phyloP scores from a whole-genome alignment of 2,797 vertebrate species.

The Tapirus indicus region DNA sequence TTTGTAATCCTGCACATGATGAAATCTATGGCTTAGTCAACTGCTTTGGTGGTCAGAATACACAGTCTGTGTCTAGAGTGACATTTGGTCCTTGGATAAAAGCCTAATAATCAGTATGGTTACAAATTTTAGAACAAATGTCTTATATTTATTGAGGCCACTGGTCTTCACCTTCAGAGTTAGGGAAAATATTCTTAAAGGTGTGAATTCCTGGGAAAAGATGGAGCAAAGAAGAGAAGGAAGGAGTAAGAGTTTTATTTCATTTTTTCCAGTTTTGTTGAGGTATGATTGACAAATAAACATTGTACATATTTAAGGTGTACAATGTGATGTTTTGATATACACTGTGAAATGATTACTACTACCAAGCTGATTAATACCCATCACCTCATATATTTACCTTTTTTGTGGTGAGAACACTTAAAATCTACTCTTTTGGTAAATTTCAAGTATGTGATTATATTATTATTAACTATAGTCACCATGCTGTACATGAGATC shows the following conservation, averaged over 20 bases:
- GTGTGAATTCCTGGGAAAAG: background rate
- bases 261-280: background rate
- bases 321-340: background rate
- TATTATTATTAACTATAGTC: background rate
- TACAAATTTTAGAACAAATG: background rate
- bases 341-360: background rate
- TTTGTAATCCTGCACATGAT: background rate
- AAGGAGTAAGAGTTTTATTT: background rate
- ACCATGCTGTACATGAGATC: background rate
- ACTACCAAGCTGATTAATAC: background rate
- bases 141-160: background rate
- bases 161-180: background rate
- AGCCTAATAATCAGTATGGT: background rate
- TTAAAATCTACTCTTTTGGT: background rate
- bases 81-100: background rate
- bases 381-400: background rate
- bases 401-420: background rate
- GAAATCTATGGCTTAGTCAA: background rate
- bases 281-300: background rate
- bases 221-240: background rate
- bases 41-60: background rate
- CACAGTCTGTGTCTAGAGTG: background rate
- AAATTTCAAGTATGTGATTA: background rate
- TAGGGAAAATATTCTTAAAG: background rate
- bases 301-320: background rate